Conservation (phyloP, 2,113 vertebrate genomes). For the Chrysemys picta region DNA sequence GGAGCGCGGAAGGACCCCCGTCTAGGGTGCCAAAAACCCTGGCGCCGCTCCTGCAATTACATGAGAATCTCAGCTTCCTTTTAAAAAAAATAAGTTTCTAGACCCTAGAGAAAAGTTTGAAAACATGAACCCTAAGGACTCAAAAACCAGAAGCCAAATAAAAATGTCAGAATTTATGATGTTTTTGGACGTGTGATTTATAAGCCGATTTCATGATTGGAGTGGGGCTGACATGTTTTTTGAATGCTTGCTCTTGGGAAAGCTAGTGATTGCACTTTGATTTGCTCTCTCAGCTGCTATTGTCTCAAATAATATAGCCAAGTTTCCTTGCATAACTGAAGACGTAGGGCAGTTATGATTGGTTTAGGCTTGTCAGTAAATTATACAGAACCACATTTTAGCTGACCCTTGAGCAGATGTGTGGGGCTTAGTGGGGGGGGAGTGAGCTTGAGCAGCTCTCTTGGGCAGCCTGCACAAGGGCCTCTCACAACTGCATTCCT, state of each 20-base stretch:
- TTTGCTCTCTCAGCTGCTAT: rapidly evolving
- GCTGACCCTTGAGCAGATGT: neutral
- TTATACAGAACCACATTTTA: rapidly evolving
- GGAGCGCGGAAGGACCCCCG: too few species aligned
- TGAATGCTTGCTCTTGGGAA: neutral
- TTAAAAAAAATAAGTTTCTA: neutral
- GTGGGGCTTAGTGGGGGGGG: neutral
- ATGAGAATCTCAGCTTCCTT: neutral
- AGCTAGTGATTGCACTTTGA: neutral
- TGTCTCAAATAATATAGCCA: neutral
- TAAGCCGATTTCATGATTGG: neutral
- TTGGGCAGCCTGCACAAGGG: rapidly evolving
- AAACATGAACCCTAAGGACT: neutral
- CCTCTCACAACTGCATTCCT: neutral
- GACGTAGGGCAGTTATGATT: neutral
- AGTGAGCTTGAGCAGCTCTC: neutral
- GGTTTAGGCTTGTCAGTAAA: neutral
- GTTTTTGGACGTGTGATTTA: neutral
- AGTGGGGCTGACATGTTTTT: neutral
- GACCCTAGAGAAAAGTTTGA: neutral
- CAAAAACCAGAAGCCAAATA: neutral
- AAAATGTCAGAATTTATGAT: neutral
- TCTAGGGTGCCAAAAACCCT: too few species aligned
- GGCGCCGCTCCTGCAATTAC: neutral
- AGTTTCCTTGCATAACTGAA: neutral